Conservation (phyloP, 2,113 vertebrate genomes). For the Columba livia region DNA sequence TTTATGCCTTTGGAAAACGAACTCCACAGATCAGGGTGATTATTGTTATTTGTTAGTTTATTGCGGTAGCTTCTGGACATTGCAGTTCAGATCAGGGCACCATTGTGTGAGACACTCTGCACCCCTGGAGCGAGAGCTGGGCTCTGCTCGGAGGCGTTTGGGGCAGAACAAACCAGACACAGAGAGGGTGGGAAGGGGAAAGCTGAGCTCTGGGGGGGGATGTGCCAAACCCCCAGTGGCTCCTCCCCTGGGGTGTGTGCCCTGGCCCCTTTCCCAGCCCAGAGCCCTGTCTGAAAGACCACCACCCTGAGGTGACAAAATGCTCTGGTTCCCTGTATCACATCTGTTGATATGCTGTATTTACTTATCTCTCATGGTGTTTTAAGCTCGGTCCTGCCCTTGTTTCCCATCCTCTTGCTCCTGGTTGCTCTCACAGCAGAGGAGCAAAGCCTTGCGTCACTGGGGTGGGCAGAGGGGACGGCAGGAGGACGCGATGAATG, state of each 20-base stretch:
- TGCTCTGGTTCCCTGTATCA: rapidly evolving
- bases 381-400: background rate
- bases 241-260: background rate
- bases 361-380: background rate
- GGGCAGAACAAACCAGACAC: background rate
- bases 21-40: background rate
- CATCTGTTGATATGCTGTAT: background rate
- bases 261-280: background rate
- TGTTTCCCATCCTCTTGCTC: background rate
- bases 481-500: background rate
- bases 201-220: background rate
- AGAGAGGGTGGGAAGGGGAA: background rate
- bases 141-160: rapidly evolving
- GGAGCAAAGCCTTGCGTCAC: background rate
- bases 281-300: background rate
- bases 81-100: background rate
- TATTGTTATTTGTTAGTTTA: slow-evolving; percentile 37
- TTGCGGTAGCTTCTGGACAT: slow-evolving; percentile 9
- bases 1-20: background rate
- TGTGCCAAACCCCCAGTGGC: rapidly evolving
- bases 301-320: background rate
- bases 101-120: background rate
- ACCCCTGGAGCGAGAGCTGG: background rate
- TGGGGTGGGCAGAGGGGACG: background rate
- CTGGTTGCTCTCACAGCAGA: background rate